phyloP scores from a whole-genome alignment of 2,113 vertebrate species.

The Rhinoptilus africanus region DNA sequence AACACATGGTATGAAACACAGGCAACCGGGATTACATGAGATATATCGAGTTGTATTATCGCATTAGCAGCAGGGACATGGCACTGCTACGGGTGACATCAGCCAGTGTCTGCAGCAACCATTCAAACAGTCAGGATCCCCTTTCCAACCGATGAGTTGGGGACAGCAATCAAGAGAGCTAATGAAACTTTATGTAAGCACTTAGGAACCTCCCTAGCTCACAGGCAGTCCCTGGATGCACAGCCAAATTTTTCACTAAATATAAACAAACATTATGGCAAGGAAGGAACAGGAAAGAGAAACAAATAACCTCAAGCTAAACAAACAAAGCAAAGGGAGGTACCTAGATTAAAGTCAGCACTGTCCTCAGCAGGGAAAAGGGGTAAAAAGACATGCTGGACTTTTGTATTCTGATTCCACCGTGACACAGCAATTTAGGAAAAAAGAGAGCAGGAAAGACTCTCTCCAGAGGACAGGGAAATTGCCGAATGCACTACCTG shows the following conservation, averaged over 20 bases:
- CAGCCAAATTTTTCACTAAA: neutral
- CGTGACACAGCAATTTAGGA: neutral
- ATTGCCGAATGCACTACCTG: neutral
- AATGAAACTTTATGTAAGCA: neutral
- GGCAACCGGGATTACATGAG: neutral
- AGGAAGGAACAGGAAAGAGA: neutral
- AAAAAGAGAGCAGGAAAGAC: neutral
- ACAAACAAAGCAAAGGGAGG: constrained; percentile 4
- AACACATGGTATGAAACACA: neutral
- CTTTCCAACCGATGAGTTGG: neutral
- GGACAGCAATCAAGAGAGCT: neutral
- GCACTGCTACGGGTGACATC: neutral
- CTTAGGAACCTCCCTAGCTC: neutral
- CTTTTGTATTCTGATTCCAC: neutral
- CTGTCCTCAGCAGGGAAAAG: neutral
- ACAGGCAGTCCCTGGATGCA: neutral
- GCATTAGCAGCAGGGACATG: neutral
- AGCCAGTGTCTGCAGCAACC: neutral
- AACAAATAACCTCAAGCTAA: constrained; percentile 14
- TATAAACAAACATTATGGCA: neutral
- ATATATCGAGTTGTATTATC: neutral
- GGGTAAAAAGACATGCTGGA: neutral
- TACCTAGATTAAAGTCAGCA: neutral
- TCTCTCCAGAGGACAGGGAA: neutral
- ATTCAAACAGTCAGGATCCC: neutral